phyloP scores from a whole-genome alignment of 1,140 invertebrate genomes.

The Monomorium pharaonis region DNA sequence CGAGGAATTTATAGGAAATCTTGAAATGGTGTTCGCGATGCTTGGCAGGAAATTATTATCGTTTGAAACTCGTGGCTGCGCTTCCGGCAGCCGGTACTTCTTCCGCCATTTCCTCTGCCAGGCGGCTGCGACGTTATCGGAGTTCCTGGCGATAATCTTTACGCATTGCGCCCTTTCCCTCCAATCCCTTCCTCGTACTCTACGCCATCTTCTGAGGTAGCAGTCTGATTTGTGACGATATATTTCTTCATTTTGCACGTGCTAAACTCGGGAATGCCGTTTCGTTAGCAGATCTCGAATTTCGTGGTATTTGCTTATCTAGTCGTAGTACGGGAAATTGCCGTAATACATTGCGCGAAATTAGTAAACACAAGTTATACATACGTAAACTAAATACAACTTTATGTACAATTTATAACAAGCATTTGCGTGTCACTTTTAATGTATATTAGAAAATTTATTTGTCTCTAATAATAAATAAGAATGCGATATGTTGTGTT shows the following conservation, averaged over 20 bases:
- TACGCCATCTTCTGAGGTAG: constrained; percentile 56
- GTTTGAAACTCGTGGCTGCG: constrained; percentile 61
- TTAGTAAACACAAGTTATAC: constrained; percentile 32
- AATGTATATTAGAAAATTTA: background rate
- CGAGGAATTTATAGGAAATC: constrained; percentile 64
- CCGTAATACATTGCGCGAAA: background rate
- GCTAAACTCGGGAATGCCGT: constrained; percentile 48
- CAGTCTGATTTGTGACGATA: constrained; percentile 76
- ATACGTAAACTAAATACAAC: background rate
- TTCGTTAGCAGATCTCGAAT: constrained; percentile 3
- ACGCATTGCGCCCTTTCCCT: constrained; percentile 24
- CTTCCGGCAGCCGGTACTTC: constrained; percentile 66
- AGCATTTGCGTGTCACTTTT: background rate
- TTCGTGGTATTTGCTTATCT: constrained; percentile 47
- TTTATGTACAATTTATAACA: background rate
- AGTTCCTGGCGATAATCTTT: constrained; percentile 69
- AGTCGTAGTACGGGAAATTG: constrained; percentile 52
- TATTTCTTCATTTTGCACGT: constrained; percentile 75
- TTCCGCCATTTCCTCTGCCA: constrained; percentile 62
- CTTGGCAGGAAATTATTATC: constrained; percentile 70
- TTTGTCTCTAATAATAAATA: background rate
- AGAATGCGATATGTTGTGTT: background rate
- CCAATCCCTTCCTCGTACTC: constrained; percentile 51
- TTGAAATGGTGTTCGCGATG: constrained; percentile 56
- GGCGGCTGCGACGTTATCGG: constrained; percentile 57